Base-by-base conservation (phyloP, 2,888 invertebrate species). In the Tanaodytes sp. region DNA sequence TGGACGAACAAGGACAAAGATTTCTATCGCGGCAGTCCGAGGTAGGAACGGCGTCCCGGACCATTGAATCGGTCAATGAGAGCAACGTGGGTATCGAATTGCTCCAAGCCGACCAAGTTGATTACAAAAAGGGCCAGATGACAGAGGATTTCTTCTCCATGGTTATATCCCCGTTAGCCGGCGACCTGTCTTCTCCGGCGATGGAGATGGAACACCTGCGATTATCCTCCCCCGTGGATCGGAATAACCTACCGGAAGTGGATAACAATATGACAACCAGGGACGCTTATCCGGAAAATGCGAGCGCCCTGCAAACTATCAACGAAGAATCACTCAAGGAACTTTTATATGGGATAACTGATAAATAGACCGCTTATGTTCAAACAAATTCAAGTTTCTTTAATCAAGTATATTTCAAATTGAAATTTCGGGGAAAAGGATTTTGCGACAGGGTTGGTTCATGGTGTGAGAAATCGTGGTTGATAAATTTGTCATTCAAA, bases 201-300 rank as follows among this genome's bases (percentile, higher is more conserved):
- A 88, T 89, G 76, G 89, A 90, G 73, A 86, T 91, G 69, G 89
- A 90, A 83, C 90, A 90, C 72, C 85, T 91, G 72, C 88, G 88
- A 73, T 85, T 91, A 46, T 89, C 90, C 14, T 80, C 83, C 2
- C 80, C 82, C 6, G 67, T 64, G 2, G 68, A 73, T 48, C 65
- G 59, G 16, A 71, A 64, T 31, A 68, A 67, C 48, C 19, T 55
- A 8, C 52, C 37, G 16, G 65, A 72, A 57, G 40, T 51, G 3
- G 43, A 20, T n/a, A 62, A 72, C 9, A 59, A 62, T 18, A 69
- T 72, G 31, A 36, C 58, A 11, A 20, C 15, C 5, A 51, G 37
- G 39, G 39, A 59, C 16, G 37, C 52, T 19, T 39, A 39, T 37
- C 37, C 58, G 6, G 61, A 57, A 6, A 73, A 72, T 43, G 66